Base-by-base conservation (phyloP, 1,140 invertebrate genomes). In the Ruditapes philippinarum region DNA sequence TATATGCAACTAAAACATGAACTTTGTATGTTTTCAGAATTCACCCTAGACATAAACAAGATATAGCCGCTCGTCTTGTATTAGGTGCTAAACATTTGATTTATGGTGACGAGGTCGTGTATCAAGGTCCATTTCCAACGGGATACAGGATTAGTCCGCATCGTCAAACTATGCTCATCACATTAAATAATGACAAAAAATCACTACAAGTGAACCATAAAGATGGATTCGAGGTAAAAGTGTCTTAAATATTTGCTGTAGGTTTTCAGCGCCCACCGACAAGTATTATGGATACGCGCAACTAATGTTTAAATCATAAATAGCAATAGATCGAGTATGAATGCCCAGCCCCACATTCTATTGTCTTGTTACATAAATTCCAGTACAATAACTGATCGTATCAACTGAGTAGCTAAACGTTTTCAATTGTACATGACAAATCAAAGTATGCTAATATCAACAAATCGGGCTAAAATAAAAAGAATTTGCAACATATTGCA, bases 1-100 rank as follows among this genome's bases (percentile, higher is more conserved):
- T 9, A 9, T 62, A 62, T 62, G 57, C 9, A 12, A 22, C 5
- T 62, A 7, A 7, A 12, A 22, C 57, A 62, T 12, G n/a, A n/a
- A 28, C 9, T n/a, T n/a, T 7, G 7, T 28, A 62, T 62, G 5
- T 12, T 62, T 62, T 62, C 60, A 93, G 93, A 40, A 90, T 92
- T 40, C 92, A 92, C 78, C 91, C 92, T 33, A 85, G 90, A 7
- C 57, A 76, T 57, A 93, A 93, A 76, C 73, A 89, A 40, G 91
- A 93, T 36, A 84, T 93, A 33, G 89, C 88, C 9, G 49, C 85
- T 22, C 86, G 93, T 38, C 82, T 93, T 36, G 62, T 78, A 0
- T 81, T 90, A 36, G 86, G 74, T 7, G 90, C 85, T 22, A 62
- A 91, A 31, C 60, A 78, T 70, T 76, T 91, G 33, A 84, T 85